These are phyloP conservation scores for Dromius quadrimaculatus DNA, from an alignment of 2,888 invertebrate species.

Conservation along the genomic window DNA sequence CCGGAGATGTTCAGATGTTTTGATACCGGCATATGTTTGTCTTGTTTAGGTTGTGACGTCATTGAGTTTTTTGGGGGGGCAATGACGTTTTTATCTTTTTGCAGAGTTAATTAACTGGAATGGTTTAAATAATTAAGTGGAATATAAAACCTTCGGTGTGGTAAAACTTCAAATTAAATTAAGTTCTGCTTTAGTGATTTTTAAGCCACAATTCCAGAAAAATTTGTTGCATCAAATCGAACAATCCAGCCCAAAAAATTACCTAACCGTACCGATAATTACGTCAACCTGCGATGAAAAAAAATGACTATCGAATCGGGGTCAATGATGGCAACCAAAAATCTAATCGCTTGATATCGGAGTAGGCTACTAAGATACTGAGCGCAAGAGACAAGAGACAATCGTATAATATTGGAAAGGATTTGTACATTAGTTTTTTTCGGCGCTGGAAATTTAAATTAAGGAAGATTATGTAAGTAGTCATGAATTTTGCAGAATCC, in stretches of 20 bases:
- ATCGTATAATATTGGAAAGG: too few relatives aligned
- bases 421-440: too few relatives aligned
- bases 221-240: neutral
- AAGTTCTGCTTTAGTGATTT: too few relatives aligned
- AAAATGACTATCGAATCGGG: constrained; percentile 31
- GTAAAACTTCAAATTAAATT: too few relatives aligned
- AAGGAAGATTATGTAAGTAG: neutral
- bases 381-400: constrained; percentile 30
- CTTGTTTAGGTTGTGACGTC: neutral
- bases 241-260: too few relatives aligned
- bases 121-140: neutral
- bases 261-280: constrained; percentile 46
- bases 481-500: constrained; percentile 17
- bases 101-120: neutral
- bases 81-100: neutral
- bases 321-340: constrained; percentile 42
- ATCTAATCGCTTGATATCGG: constrained; percentile 23
- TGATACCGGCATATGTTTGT: neutral
- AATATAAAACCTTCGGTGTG: too few relatives aligned
- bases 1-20: constrained; percentile 6
- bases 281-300: constrained; percentile 32
- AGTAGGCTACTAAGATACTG: constrained; percentile 35
- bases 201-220: too few relatives aligned
- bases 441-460: constrained; percentile 9
- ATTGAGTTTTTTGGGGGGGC: neutral